Percentiles rank a stretch among this genome's conserved stretches.
phyloP scores from a whole-genome alignment of 1,140 invertebrate genomes.

The Penaeus indicus region DNA sequence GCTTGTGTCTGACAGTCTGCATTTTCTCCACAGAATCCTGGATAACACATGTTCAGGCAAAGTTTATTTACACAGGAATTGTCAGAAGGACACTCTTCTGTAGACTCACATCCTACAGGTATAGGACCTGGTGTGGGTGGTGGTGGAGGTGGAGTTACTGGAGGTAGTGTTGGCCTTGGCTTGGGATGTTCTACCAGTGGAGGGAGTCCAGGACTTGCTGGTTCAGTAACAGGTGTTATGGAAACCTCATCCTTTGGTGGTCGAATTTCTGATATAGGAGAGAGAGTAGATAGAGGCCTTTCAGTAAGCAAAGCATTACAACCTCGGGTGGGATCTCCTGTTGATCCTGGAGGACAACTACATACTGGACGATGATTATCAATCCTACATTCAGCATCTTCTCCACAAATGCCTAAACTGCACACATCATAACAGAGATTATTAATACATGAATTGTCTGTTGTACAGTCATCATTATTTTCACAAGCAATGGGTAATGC shows the following conservation, averaged over 20 bases:
- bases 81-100: conserved; percentile 78
- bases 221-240: conserved; percentile 18
- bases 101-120: conserved; percentile 61
- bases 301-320: conserved; percentile 72
- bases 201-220: neutral
- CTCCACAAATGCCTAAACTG: conserved; percentile 73
- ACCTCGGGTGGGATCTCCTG: conserved; percentile 79
- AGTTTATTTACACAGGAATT: conserved; percentile 79
- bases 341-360: conserved; percentile 84
- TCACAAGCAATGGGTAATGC: conserved; percentile 66
- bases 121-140: neutral
- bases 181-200: conserved; percentile 15
- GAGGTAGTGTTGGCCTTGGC: conserved; percentile 1
- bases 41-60: conserved; percentile 83
- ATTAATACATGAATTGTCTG: conserved; percentile 65
- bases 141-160: neutral
- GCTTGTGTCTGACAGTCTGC: conserved; percentile 85
- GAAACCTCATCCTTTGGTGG: neutral
- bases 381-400: conserved; percentile 87
- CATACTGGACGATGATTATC: conserved; percentile 79
- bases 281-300: neutral
- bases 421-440: conserved; percentile 62
- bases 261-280: conserved; percentile 37
- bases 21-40: conserved; percentile 88
- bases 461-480: conserved; percentile 76